Evolutionary conservation across 2,113 vertebrate species (phyloP), one percentile per base, ranked within the genome.

Genomic region (Vombatus ursinus): DNA sequence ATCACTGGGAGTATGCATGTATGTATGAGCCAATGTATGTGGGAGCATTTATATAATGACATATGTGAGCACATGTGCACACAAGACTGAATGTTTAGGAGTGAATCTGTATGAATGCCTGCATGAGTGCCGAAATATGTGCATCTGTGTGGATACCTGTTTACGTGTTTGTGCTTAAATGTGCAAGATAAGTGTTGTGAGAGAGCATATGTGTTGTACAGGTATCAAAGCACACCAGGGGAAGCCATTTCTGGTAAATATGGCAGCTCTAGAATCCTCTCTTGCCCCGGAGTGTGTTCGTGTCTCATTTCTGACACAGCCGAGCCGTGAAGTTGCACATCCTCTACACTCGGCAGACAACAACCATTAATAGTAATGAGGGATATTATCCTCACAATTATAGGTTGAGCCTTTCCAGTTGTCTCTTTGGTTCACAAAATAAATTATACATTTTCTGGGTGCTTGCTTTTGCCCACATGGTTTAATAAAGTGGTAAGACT

Each of bases 331-430:
- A 92, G 91, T 95, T 92, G 94, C 92, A 28, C 96, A 50, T 77
- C 93, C 94, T 52, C 95, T 96, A 95, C 31, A n/a, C 0, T 11
- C 90, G 37, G 94, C 96, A 94, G 96, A 89, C 93, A 98, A 54
- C 95, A 95, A 26, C 95, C 2, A 92, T 96, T 98, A 97, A 95
- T 8, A 95, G 97, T 92, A 51, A 77, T 24, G 95, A 96, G 96
- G 96, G 96, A 49, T 97, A 94, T 97, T 96, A 95, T 91, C 96
- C 94, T 94, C 95, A 91, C 97, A 96, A 95, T 97, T 95, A 97
- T 3, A 97, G 96, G 97, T 44, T 95, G 95, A 96, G 93, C 96
- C 94, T 97, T 97, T 91, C 89, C 95, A 52, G n/a, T 94, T 97
- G 97, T 98, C 97, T 95, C 93, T 53, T 37, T 8, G 22, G 92